Percentiles rank a stretch among this genome's conserved stretches.
These are phyloP conservation scores for Varroa destructor DNA, from an alignment of 1,140 invertebrate genomes.

Conservation along the genomic window DNA sequence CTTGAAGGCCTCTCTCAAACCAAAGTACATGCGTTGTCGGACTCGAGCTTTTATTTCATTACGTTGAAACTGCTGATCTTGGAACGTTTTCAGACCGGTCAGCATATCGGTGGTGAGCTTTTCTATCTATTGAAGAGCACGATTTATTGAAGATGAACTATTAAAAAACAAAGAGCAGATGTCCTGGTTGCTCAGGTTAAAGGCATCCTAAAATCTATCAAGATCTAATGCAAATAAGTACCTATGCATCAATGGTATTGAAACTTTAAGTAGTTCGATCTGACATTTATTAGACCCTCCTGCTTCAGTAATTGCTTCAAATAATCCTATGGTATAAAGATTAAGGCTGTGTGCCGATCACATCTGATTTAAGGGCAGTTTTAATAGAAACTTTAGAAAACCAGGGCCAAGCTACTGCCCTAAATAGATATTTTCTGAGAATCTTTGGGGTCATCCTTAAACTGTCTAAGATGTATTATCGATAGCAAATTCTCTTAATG, in stretches of 20 bases:
- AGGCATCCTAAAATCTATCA: not conserved
- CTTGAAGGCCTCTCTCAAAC: constrained; percentile 4
- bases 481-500: too few species aligned
- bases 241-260: not conserved
- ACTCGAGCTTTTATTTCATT: constrained; percentile 6
- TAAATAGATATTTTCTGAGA: too few species aligned
- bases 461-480: too few species aligned
- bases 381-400: too few species aligned
- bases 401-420: too few species aligned
- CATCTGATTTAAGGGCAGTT: too few species aligned
- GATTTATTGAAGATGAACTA: not conserved
- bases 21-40: constrained; percentile 14
- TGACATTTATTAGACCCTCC: too few species aligned
- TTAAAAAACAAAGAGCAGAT: not conserved
- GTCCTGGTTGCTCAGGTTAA: not conserved
- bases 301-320: too few species aligned
- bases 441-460: too few species aligned
- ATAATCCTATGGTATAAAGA: too few species aligned
- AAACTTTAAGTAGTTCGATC: too few species aligned
- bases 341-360: too few species aligned
- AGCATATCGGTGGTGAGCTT: not conserved
- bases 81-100: constrained; percentile 8
- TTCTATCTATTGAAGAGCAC: not conserved
- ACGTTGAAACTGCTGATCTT: not conserved
- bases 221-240: not conserved